Evolutionary conservation across 2,888 invertebrate species (phyloP).

Genomic region (Netelia melanura): DNA sequence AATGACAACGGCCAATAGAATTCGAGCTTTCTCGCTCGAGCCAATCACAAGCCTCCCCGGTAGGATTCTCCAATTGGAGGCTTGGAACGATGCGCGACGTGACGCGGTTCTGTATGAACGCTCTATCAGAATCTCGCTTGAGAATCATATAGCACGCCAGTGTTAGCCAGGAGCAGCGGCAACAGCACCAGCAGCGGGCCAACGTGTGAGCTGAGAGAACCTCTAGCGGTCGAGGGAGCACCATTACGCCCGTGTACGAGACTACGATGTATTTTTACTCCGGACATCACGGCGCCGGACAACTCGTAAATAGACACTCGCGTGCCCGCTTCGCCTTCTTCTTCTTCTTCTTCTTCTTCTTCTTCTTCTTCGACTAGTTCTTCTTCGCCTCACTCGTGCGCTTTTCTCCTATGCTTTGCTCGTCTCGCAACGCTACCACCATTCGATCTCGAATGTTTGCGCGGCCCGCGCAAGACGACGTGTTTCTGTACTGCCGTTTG

Average conservation of each 20-base stretch:
- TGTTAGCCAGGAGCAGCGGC: constrained; percentile 72
- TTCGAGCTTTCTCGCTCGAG: too few species aligned
- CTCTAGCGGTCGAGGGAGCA: constrained; percentile 61
- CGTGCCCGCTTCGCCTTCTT: constrained; percentile 71
- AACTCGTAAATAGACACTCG: constrained; percentile 84
- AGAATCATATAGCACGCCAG: constrained; percentile 55
- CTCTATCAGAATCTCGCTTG: too few species aligned
- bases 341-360: constrained; percentile 61
- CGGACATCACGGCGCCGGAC: constrained; percentile 85
- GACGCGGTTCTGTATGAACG: too few species aligned
- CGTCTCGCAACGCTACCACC: constrained; percentile 38
- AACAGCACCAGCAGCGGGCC: constrained; percentile 20
- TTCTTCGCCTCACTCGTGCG: constrained; percentile 38
- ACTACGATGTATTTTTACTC: constrained; percentile 84
- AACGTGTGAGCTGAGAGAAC: constrained; percentile 60
- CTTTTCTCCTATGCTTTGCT: constrained; percentile 44
- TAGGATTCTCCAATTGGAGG: too few species aligned
- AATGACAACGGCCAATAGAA: constrained; percentile 6
- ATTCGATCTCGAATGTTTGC: constrained; percentile 22
- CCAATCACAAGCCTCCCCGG: too few species aligned
- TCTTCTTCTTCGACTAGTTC: constrained; percentile 37
- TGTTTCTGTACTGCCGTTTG: constrained; percentile 10
- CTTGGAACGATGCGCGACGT: too few species aligned
- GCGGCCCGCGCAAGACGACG: constrained; percentile 14
- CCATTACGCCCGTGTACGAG: constrained; percentile 72